Evolutionary conservation across 2,113 vertebrate species (phyloP).

Genomic region (Arizona elegans): DNA sequence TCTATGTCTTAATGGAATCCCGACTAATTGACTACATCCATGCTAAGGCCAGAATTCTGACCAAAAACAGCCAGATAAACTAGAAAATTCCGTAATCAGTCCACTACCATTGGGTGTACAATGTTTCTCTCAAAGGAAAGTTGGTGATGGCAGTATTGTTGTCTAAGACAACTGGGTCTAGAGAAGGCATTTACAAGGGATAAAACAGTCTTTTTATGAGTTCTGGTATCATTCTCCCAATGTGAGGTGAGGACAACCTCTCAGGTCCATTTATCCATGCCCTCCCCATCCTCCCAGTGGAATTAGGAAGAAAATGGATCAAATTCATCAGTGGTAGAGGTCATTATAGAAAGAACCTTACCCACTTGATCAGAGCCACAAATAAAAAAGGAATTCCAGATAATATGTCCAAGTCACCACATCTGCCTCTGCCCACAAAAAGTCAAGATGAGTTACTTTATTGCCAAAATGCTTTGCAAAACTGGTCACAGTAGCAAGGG

Average conservation of each 20-base stretch:
- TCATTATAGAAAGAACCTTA: background rate
- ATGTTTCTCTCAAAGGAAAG: background rate
- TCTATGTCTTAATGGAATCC: background rate
- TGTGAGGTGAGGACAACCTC: background rate
- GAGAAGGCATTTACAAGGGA: background rate
- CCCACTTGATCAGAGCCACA: background rate
- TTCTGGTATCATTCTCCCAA: background rate
- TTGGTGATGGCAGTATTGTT: background rate
- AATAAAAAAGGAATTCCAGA: background rate
- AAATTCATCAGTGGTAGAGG: background rate
- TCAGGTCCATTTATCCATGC: background rate
- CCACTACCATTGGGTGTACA: background rate
- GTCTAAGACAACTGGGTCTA: background rate
- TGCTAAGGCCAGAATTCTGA: background rate
- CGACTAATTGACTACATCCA: background rate
- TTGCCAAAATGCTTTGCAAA: background rate
- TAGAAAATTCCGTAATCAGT: background rate
- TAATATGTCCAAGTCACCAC: background rate
- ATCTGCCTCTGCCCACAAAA: background rate
- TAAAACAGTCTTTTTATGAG: background rate
- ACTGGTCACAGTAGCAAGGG: background rate
- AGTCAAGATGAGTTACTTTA: background rate
- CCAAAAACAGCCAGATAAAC: background rate
- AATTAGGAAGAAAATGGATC: background rate
- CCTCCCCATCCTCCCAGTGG: background rate